A percentile compares a stretch with the other conserved stretches of the same genome.
Conservation (phyloP, 2,888 invertebrate species). For the Rhagonycha fulva region DNA sequence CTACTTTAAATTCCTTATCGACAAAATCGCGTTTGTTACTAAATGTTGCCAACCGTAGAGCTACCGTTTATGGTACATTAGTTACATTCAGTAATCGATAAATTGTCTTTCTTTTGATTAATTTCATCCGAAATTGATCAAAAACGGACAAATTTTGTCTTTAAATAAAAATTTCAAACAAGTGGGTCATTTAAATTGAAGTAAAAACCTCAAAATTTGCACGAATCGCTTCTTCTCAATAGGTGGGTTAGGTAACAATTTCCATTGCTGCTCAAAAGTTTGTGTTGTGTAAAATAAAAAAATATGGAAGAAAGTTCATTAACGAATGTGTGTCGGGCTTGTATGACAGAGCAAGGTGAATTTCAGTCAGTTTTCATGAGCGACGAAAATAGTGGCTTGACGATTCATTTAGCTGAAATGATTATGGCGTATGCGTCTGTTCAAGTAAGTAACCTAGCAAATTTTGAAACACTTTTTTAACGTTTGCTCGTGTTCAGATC, state of each 20-base stretch:
- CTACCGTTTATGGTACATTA: not conserved
- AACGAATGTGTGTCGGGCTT: conserved; percentile 49
- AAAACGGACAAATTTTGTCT: not conserved
- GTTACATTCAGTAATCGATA: not conserved
- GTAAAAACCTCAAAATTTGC: not conserved
- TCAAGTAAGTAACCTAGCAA: conserved; percentile 44
- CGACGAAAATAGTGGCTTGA: conserved; percentile 43
- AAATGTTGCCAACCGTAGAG: not conserved
- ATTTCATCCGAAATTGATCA: not conserved
- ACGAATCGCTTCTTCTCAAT: conserved; percentile 21
- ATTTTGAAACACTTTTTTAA: not conserved
- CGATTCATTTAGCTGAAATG: conserved; percentile 53
- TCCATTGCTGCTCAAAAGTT: conserved; percentile 49
- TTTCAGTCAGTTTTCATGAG: conserved; percentile 51
- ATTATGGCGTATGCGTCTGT: conserved; percentile 51
- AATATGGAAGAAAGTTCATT: conserved; percentile 26
- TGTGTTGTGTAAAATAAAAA: conserved; percentile 13
- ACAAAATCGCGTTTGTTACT: not conserved
- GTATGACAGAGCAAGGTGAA: conserved; percentile 49
- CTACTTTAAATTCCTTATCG: not conserved
- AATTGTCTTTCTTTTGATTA: not conserved
- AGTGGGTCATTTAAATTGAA: not conserved
- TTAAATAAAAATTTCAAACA: not conserved
- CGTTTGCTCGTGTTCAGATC: conserved; percentile 39
- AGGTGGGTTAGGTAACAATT: conserved; percentile 30